Percentiles rank a stretch among this genome's conserved stretches.
These are phyloP conservation scores for Galeopsomyia nigrocyanea DNA, from an alignment of 2,888 invertebrate genomes.

Conservation along the genomic window DNA sequence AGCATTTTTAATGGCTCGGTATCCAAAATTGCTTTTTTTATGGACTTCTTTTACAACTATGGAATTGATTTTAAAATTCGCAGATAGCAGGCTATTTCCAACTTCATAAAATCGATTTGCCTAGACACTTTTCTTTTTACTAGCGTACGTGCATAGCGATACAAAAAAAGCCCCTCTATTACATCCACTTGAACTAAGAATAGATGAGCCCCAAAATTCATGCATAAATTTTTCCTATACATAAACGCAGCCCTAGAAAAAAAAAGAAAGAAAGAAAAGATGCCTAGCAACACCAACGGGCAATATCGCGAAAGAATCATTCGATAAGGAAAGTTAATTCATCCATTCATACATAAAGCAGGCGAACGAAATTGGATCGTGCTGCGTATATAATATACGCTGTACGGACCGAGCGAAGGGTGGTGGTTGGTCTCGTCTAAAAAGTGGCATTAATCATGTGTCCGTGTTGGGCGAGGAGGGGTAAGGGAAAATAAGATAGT, in stretches of 20 bases:
- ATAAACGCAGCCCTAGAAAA: conserved; percentile 30
- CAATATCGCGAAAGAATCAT: conserved; percentile 13
- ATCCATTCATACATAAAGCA: conserved; percentile 1
- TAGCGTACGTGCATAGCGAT: too few relatives aligned
- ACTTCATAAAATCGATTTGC: too few relatives aligned
- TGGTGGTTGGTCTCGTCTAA: conserved; percentile 51
- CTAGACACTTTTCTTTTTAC: too few relatives aligned
- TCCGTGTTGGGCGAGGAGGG: conserved; percentile 45
- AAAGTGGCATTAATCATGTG: conserved; percentile 67
- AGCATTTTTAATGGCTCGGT: too few relatives aligned
- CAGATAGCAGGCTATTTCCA: too few relatives aligned
- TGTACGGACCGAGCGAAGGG: conserved; percentile 20
- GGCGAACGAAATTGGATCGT: conserved; percentile 39
- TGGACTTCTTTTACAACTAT: too few relatives aligned
- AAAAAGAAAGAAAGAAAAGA: conserved; percentile 29
- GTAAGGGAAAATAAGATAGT: conserved; percentile 45
- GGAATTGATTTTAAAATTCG: too few relatives aligned
- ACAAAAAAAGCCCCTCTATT: too few relatives aligned
- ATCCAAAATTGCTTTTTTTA: too few relatives aligned
- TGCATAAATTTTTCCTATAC: conserved; percentile 42
- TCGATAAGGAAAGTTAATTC: conserved; percentile 48
- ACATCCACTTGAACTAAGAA: too few relatives aligned
- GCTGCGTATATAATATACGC: conserved; percentile 13
- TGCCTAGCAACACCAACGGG: neutral
- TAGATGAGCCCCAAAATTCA: neutral